Evolutionary conservation across 2,888 invertebrate genomes (phyloP).

Genomic region (Entomobrya proxima): DNA sequence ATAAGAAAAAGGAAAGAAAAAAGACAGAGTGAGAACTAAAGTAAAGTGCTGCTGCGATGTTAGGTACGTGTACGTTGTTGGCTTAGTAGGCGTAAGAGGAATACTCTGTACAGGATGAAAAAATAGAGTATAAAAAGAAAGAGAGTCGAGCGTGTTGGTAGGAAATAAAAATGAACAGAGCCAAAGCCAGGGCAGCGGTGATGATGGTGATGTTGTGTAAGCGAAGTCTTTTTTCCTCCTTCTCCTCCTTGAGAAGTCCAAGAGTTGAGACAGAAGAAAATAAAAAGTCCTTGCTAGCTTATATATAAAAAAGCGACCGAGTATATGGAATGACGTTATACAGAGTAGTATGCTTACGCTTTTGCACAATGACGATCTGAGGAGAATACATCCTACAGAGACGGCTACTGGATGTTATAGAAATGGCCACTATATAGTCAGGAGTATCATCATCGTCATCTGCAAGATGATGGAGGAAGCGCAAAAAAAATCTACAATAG

Average conservation of each 20-base stretch:
- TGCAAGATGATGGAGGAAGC: too few species aligned
- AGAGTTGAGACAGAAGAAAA: background rate
- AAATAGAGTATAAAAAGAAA: background rate
- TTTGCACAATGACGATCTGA: too few species aligned
- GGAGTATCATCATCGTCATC: too few species aligned
- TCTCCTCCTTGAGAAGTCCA: constrained; percentile 25
- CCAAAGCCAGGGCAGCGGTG: background rate
- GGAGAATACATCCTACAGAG: too few species aligned
- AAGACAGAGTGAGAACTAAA: too few species aligned
- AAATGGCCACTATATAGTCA: too few species aligned
- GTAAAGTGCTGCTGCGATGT: background rate
- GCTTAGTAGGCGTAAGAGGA: background rate
- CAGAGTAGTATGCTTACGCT: too few species aligned
- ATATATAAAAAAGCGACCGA: background rate
- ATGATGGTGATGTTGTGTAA: constrained; percentile 25
- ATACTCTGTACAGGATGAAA: constrained; percentile 1
- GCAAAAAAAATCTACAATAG: background rate
- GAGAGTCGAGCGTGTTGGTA: background rate
- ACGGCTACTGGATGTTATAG: too few species aligned
- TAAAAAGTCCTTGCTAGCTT: constrained; percentile 10
- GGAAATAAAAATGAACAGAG: constrained; percentile 1
- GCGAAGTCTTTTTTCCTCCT: constrained; percentile 10
- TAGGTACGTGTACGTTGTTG: background rate
- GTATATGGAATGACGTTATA: background rate
- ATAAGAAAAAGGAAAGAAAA: too few species aligned